A percentile compares a stretch with the other conserved stretches of the same genome.
Conservation (phyloP, 2,797 vertebrate genomes). For the Centropyge bicolor region DNA sequence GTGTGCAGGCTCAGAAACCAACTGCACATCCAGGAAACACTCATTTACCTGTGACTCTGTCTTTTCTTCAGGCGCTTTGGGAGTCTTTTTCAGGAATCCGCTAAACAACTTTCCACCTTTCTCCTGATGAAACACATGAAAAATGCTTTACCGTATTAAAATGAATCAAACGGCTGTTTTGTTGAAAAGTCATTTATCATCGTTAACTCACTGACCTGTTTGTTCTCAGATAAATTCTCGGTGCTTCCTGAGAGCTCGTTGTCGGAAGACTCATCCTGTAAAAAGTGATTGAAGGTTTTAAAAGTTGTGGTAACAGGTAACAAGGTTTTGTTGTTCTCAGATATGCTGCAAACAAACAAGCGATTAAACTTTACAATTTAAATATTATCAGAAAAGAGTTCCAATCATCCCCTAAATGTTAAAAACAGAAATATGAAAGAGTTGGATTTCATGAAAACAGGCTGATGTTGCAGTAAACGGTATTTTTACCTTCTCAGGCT, state of each 20-base stretch:
- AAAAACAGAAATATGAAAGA: too few relatives aligned
- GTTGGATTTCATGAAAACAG: too few relatives aligned
- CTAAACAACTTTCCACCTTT: conserved; percentile 60
- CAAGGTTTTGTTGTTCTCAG: too few relatives aligned
- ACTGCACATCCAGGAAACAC: not conserved
- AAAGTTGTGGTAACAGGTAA: not conserved
- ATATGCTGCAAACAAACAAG: too few relatives aligned
- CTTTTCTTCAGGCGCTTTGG: conserved; percentile 46
- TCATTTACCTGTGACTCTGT: conserved; percentile 42
- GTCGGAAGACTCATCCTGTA: conserved; percentile 55
- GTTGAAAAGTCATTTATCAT: not conserved
- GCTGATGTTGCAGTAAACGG: too few relatives aligned
- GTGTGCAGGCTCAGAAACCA: not conserved
- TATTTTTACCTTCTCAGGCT: conserved; percentile 50
- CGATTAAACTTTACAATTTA: too few relatives aligned
- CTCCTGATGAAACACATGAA: conserved; percentile 52
- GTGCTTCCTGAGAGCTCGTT: conserved; percentile 53
- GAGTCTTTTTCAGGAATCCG: conserved; percentile 62
- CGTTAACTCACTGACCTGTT: conserved; percentile 48
- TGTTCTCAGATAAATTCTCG: conserved; percentile 62
- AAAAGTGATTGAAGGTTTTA: not conserved
- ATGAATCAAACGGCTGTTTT: not conserved
- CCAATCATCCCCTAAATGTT: too few relatives aligned
- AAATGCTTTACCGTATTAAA: not conserved
- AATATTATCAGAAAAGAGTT: too few relatives aligned